Evolutionary conservation across 2,113 vertebrate species (phyloP).

Genomic region (Hystrix brachyura): DNA sequence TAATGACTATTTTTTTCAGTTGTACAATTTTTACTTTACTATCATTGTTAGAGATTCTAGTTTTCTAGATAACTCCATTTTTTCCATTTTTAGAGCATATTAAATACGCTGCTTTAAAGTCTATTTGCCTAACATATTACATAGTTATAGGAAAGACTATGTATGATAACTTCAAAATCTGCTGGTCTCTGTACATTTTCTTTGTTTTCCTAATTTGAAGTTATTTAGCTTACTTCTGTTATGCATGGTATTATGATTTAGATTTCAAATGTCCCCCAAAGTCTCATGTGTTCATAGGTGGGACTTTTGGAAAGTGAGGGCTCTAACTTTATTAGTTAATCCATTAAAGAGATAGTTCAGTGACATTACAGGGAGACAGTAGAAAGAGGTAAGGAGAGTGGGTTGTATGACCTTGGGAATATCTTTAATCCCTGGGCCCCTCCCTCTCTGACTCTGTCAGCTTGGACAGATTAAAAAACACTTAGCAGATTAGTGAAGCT

Average conservation of each 20-base stretch:
- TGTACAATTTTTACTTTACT: neutral
- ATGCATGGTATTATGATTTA: neutral
- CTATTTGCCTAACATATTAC: neutral
- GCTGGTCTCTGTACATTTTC: neutral
- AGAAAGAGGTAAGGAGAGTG: neutral
- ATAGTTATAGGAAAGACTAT: neutral
- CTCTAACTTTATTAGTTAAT: neutral
- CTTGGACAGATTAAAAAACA: neutral
- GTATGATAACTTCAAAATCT: neutral
- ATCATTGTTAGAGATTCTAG: neutral
- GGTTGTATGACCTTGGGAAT: neutral
- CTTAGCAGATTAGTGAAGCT: neutral
- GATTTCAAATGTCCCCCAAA: too few species aligned
- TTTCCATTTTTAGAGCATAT: neutral
- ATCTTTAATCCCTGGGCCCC: neutral
- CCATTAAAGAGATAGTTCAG: neutral
- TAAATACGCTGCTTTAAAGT: neutral
- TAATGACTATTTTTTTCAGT: neutral
- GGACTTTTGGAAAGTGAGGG: neutral
- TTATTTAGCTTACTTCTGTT: neutral
- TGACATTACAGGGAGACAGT: neutral
- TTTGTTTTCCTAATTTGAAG: neutral
- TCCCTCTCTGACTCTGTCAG: neutral
- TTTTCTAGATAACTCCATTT: neutral
- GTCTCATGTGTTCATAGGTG: neutral